Evolutionary conservation across 2,888 invertebrate species (phyloP), one percentile per base, ranked within the genome.

Genomic region (Drosophila paucipuncta): DNA sequence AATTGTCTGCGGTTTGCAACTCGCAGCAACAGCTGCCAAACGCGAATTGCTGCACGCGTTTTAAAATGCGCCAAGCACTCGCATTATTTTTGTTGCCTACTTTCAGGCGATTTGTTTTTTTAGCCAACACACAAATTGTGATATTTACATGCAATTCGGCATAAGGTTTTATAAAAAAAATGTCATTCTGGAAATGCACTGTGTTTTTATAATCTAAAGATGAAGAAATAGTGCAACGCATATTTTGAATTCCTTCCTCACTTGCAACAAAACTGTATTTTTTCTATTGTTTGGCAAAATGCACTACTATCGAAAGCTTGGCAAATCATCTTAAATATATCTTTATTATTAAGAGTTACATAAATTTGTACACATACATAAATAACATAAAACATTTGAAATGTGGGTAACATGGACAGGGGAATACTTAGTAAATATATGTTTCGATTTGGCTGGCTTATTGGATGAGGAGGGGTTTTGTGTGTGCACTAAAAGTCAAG

Each of bases 301-400:
- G 1, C 33, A 35, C 13, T 22, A 47, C 13, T 0, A 50, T 39
- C 30, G 11, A 49, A 58, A 28, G 18, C 11, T 25, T 30, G 49
- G 13, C 41, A 6, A 28, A 16, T 28, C 5, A 49, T 33, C 82
- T 82, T 84, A 89, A 57, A 76, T 74, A 84, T 28, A 60, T 77
- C 16, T 58, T 72, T 74, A 84, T 83, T 81, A 83, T 78, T 78
- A 84, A 79, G 73, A 67, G 62, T 68, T 78, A 82, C 63, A 76
- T 73, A 47, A 78, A 89, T 85, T 85, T 85, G 90, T 85, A 85
- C 85, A 89, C 54, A 80, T 75, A 72, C 64, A 89, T 87, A 89
- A 86, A 86, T 89, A 83, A 80, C 70, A 80, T 81, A 80, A 82
- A 76, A 85, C 62, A 68, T 69, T 82, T 74, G 68, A 55, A 65